Evolutionary conservation across 2,888 invertebrate species (phyloP).

Genomic region (Troglohyphantes excavatus): DNA sequence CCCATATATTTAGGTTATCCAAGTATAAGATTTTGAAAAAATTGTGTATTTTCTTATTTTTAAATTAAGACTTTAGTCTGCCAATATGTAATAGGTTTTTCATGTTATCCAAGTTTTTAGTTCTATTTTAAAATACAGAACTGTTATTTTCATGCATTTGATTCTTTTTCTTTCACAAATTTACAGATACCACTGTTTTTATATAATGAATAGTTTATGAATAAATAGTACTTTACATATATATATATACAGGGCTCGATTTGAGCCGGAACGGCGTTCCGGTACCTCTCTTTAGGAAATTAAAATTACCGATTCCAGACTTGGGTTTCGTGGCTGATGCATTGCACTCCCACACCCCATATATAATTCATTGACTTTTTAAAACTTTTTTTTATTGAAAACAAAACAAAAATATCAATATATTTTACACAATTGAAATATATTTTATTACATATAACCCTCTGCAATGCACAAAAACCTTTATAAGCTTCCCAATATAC

Average conservation of each 20-base stretch:
- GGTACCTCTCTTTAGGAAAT: no score
- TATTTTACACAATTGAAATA: neutral
- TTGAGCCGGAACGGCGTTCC: no score
- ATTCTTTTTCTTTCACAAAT: neutral
- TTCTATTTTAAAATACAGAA: neutral
- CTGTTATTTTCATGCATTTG: neutral
- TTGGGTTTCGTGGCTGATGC: no score
- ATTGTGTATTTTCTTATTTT: neutral
- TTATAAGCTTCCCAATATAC: neutral
- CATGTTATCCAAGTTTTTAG: no score
- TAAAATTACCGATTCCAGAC: no score
- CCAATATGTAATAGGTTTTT: neutral
- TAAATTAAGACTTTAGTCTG: neutral
- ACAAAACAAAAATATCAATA: slow-evolving; percentile 3
- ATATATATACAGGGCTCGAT: no score
- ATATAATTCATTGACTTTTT: no score
- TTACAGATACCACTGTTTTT: no score
- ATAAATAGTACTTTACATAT: no score
- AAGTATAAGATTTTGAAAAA: neutral
- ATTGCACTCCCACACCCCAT: no score
- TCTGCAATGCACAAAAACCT: neutral
- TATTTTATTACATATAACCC: slow-evolving; percentile 25
- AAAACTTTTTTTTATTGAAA: neutral
- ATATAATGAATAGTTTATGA: no score
- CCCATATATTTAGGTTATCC: no score